These are phyloP conservation scores for Lordiphosa collinella DNA, from an alignment of 1,140 invertebrate species.

Conservation along the genomic window DNA sequence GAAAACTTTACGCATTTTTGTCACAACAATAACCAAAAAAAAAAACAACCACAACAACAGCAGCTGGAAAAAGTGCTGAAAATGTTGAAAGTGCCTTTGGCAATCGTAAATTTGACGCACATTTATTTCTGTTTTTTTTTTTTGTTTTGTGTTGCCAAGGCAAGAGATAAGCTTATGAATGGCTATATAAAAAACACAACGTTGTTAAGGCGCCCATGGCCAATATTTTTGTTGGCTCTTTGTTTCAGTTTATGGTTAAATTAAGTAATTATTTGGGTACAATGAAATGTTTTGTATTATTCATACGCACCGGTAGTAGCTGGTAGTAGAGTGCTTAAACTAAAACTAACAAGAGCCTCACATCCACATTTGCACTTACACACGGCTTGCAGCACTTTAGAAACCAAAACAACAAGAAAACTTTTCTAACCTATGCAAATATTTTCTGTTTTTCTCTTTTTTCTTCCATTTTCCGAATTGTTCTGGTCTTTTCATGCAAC, in stretches of 20 bases:
- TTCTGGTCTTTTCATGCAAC: constrained; percentile 39
- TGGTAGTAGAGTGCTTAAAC: constrained; percentile 8
- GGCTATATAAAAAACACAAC: constrained; percentile 60
- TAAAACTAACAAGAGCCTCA: constrained; percentile 47
- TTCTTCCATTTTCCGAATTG: constrained; percentile 18
- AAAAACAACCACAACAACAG: constrained; percentile 6
- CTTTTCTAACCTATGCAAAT: constrained; percentile 61
- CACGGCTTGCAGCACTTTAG: constrained; percentile 28
- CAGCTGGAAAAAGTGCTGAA: constrained; percentile 43
- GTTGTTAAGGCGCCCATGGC: constrained; percentile 2
- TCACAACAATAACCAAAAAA: constrained; percentile 17
- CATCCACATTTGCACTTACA: constrained; percentile 11
- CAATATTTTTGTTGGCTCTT: constrained; percentile 27
- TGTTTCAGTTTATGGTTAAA: constrained; percentile 65
- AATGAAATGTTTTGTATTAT: constrained; percentile 31
- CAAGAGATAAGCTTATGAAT: constrained; percentile 62
- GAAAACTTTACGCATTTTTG: constrained; percentile 64
- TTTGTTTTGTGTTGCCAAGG: constrained; percentile 10
- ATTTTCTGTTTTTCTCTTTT: constrained; percentile 36
- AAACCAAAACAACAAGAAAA: constrained; percentile 36
- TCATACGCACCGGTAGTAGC: constrained; percentile 55
- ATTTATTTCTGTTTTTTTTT: background rate
- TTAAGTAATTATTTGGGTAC: constrained; percentile 69
- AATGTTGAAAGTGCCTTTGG: constrained; percentile 61
- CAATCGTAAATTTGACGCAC: constrained; percentile 67